A percentile compares a stretch with the other conserved stretches of the same genome.
Evolutionary conservation across 30 jellyfish, hydroid and myxozoan species (phyloP).

Genomic region (Aurelia coerulea): DNA sequence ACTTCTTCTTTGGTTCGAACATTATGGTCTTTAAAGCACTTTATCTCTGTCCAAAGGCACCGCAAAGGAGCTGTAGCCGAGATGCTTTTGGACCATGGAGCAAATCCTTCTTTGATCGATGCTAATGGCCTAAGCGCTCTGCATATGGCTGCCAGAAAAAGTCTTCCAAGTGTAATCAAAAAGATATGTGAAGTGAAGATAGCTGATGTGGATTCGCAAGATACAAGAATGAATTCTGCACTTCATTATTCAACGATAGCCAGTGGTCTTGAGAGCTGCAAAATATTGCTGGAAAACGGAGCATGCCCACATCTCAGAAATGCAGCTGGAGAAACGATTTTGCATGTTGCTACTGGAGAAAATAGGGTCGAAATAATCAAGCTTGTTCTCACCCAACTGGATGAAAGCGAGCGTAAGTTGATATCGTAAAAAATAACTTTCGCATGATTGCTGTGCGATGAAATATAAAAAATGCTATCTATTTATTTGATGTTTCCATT

Average conservation of each 20-base stretch:
- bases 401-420: neutral
- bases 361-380: neutral
- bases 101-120: slow-evolving; percentile 31
- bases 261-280: slow-evolving; percentile 33
- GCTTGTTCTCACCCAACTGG: neutral
- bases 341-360: slow-evolving; percentile 51
- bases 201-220: slow-evolving; percentile 21
- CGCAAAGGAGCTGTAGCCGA: slow-evolving; percentile 25
- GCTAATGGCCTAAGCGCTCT: slow-evolving; percentile 45
- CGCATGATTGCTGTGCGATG: too few relatives aligned
- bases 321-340: slow-evolving; percentile 11
- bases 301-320: slow-evolving; percentile 11
- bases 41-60: slow-evolving; percentile 6
- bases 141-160: slow-evolving; percentile 50
- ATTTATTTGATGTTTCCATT: too few relatives aligned
- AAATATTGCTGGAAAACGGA: slow-evolving; percentile 35
- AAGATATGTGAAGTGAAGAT: slow-evolving; percentile 5
- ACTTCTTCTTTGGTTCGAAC: too few relatives aligned
- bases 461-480: too few relatives aligned
- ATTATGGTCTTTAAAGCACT: too few relatives aligned
- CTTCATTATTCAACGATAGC: slow-evolving; percentile 51
- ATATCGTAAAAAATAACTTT: neutral
- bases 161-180: slow-evolving; percentile 13
- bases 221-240: slow-evolving; percentile 29
- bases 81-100: slow-evolving; percentile 30